Conservation (phyloP, 1,140 invertebrate species). For the Orius laevigatus region DNA sequence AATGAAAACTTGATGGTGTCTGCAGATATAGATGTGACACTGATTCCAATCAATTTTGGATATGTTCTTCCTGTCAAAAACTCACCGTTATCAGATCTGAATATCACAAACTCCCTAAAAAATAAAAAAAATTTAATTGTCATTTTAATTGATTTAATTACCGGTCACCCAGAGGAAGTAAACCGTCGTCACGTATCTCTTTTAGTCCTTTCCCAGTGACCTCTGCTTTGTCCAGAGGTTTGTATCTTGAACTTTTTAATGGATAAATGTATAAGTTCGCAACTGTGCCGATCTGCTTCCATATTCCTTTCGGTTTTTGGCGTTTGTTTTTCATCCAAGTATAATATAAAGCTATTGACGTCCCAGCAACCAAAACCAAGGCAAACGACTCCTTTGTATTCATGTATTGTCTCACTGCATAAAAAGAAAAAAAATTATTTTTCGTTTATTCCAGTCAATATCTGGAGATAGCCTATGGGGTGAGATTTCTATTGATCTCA, state of each 20-base stretch:
- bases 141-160: too few species aligned
- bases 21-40: not conserved
- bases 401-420: too few species aligned
- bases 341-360: too few species aligned
- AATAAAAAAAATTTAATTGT: not conserved
- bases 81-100: not conserved
- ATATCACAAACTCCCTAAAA: constrained; percentile 8
- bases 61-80: constrained; percentile 5
- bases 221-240: not conserved
- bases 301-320: not conserved
- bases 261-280: constrained; percentile 7
- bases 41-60: constrained; percentile 4
- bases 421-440: too few species aligned
- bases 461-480: too few species aligned
- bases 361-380: too few species aligned
- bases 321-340: too few species aligned
- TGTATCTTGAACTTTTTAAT: constrained; percentile 6
- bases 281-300: not conserved
- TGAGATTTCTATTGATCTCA: too few species aligned
- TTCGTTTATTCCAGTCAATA: too few species aligned
- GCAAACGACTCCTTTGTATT: too few species aligned
- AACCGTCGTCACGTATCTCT: not conserved
- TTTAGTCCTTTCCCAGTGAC: constrained; percentile 2
- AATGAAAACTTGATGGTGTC: constrained; percentile 4
- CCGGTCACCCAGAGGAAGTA: constrained; percentile 7